phyloP scores from a whole-genome alignment of 2,888 invertebrate species.

The Erynnis tages region DNA sequence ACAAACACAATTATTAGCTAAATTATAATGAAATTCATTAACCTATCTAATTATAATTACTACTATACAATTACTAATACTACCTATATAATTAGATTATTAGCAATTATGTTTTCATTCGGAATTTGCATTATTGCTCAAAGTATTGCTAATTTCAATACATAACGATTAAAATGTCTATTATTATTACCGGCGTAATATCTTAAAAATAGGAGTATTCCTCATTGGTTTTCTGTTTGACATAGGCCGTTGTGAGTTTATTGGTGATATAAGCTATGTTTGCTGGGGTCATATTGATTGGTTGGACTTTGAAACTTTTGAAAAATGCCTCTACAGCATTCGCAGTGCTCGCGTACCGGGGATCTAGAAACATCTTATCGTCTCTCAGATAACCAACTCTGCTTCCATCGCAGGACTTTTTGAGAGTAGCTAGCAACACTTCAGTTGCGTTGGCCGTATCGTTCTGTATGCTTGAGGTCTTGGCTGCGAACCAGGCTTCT shows the following conservation, averaged over 20 bases:
- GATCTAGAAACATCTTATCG: constrained; percentile 3
- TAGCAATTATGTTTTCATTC: no score
- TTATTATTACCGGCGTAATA: no score
- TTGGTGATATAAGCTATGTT: constrained; percentile 22
- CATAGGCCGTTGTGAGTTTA: constrained; percentile 21
- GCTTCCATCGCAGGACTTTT: constrained; percentile 3
- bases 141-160: no score
- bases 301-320: constrained; percentile 30
- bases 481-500: constrained; percentile 33
- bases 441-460: not conserved
- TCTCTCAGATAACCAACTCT: not conserved
- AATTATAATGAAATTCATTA: no score
- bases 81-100: no score
- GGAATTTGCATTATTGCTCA: no score
- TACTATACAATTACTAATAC: no score
- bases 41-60: no score
- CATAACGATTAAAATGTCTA: no score
- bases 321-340: constrained; percentile 36
- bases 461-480: constrained; percentile 12
- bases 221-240: not conserved
- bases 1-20: no score
- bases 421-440: not conserved
- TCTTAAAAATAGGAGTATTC: constrained; percentile 17
- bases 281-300: constrained; percentile 6
- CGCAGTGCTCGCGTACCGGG: not conserved